These are phyloP conservation scores for Blomia tropicalis DNA, from an alignment of 2,888 invertebrate genomes.

Conservation along the genomic window DNA sequence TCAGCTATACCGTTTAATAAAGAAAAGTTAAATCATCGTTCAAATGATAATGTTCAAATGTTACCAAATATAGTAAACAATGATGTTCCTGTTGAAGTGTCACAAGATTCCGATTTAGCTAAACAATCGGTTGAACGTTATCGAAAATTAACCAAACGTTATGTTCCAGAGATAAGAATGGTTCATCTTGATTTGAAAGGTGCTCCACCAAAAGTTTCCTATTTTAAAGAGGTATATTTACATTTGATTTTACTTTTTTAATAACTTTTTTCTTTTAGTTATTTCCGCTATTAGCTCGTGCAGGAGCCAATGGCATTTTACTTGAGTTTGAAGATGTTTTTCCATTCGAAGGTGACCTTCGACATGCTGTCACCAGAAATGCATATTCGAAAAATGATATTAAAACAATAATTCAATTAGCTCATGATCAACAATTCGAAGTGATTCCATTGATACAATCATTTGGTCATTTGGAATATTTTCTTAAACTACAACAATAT, in stretches of 20 bases:
- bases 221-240: conserved; percentile 24
- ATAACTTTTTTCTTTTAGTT: conserved; percentile 39
- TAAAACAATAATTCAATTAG: conserved; percentile 33
- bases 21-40: background rate
- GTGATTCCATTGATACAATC: conserved; percentile 44
- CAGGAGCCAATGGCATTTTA: conserved; percentile 36
- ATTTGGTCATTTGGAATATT: conserved; percentile 47
- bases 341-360: conserved; percentile 41
- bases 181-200: conserved; percentile 31
- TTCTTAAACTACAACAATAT: conserved; percentile 55
- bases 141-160: background rate
- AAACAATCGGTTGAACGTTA: background rate
- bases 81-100: background rate
- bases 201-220: conserved; percentile 29
- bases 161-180: conserved; percentile 30
- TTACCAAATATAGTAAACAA: too few species aligned
- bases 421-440: conserved; percentile 37
- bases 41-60: background rate
- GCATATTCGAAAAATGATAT: conserved; percentile 36
- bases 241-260: too few species aligned
- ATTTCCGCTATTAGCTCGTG: conserved; percentile 28
- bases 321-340: conserved; percentile 51
- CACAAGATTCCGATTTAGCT: background rate
- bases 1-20: background rate
- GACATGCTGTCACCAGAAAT: conserved; percentile 38